Base-by-base conservation (phyloP, 2,888 invertebrate genomes). In the Pachycephus smyrnensis region DNA sequence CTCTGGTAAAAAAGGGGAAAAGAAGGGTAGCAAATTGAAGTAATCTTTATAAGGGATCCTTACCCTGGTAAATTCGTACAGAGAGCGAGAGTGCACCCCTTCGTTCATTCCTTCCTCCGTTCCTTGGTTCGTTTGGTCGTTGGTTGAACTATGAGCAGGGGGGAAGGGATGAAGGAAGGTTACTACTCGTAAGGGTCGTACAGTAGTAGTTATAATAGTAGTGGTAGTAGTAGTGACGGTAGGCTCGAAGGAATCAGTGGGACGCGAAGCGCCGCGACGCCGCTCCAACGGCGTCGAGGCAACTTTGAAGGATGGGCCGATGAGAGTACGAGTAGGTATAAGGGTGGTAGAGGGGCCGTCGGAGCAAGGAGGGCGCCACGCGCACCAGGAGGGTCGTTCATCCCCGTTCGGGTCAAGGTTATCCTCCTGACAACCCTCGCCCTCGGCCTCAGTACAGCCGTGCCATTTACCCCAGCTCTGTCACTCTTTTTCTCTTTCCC, bases 401-500 rank as follows among this genome's bases (percentile, higher is more conserved):
- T 90, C 89, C 90, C 88, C 88, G 23, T 55, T 55, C 55, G 90
- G 91, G 91, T 91, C 91, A 91, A 91, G 91, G 91, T 91, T 91
- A 89, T 86, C 88, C 88, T 86, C 86, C 84, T 35, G 30, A 32
- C 23, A 71, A 71, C 71, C 31, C 71, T 84, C 82, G 82, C 84
- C 81, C 79, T 31, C 31, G 71, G 76, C 55, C 79, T 31, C 31
- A 33, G 76, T 37, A 80, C 78, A 81, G 78, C 82, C 81, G 83
- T 83, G 83, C 82, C 82, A 31, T 82, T 87, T 85, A 83, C 82
- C 84, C 84, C 71, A 9, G 36, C 36, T 12, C 35, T 75, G n/a
- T 35, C 75, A 68, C 68, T 73, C 69, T 80, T 68, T 77, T 79
- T 73, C 81, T 78, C 80, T 80, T 80, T 79, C 74, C 71, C 37